These are phyloP conservation scores for Hippoglossus stenolepis DNA, from an alignment of 2,113 vertebrate genomes.

Conservation along the genomic window DNA sequence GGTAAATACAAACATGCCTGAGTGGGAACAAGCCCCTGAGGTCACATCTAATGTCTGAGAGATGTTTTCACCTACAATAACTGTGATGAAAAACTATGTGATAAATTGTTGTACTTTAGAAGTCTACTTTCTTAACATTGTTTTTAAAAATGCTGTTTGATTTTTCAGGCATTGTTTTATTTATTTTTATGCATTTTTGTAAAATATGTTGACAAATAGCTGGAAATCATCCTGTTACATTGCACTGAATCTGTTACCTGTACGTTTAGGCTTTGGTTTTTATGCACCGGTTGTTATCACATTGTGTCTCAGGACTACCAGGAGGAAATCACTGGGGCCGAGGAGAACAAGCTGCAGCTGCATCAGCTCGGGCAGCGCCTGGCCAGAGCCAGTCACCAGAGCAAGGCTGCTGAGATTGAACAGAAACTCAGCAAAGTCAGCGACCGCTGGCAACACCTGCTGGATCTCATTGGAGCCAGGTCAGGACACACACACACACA, in stretches of 20 bases:
- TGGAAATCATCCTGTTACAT: not conserved
- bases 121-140: not conserved
- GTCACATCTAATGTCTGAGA: not conserved
- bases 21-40: too few relatives aligned
- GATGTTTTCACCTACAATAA: not conserved
- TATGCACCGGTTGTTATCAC: not conserved
- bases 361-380: conserved; percentile 93
- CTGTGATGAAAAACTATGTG: too few relatives aligned
- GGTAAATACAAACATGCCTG: conserved; percentile 76
- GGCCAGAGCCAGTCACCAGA: conserved; percentile 90
- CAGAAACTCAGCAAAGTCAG: conserved; percentile 92
- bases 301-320: conserved; percentile 89
- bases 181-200: too few relatives aligned
- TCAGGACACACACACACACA: conserved; percentile 60
- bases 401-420: conserved; percentile 92
- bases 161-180: not conserved
- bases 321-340: conserved; percentile 90
- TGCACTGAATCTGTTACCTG: not conserved
- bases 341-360: conserved; percentile 92
- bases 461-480: conserved; percentile 95
- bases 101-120: too few relatives aligned
- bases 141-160: not conserved
- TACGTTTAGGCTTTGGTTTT: not conserved
- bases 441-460: conserved; percentile 96
- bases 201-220: not conserved